Conservation (phyloP, 2,888 invertebrate species). For the Slavum lentiscoides region DNA sequence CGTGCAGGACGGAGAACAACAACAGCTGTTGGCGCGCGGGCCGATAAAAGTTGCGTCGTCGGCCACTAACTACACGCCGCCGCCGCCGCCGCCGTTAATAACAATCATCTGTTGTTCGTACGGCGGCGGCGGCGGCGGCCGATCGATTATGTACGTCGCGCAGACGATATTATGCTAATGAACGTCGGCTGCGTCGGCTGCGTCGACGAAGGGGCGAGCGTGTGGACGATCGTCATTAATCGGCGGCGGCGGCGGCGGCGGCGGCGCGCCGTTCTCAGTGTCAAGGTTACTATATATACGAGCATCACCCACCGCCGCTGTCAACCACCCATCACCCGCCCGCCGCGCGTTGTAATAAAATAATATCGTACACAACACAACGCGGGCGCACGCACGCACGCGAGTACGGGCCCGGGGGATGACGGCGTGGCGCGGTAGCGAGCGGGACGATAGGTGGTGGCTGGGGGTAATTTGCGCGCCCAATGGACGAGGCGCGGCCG, state of each 20-base stretch:
- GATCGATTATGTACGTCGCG: slow-evolving; percentile 28
- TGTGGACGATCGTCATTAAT: slow-evolving; percentile 27
- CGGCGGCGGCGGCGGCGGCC: not conserved
- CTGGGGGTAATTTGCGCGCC: slow-evolving; percentile 43
- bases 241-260: not conserved
- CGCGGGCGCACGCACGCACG: not conserved
- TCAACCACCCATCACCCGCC: too few species aligned
- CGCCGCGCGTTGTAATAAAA: too few species aligned
- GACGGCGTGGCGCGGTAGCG: too few species aligned
- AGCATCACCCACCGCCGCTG: too few species aligned
- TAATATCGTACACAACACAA: too few species aligned
- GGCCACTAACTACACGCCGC: not conserved
- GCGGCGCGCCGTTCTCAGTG: slow-evolving; percentile 44
- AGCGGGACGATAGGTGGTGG: not conserved
- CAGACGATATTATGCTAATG: slow-evolving; percentile 35
- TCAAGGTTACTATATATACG: slow-evolving; percentile 47
- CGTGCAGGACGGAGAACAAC: not conserved
- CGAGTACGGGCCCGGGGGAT: not conserved
- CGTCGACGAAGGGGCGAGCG: not conserved
- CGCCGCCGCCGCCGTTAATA: not conserved
- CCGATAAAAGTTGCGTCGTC: slow-evolving; percentile 14
- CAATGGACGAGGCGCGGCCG: slow-evolving; percentile 49
- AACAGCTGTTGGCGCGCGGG: slow-evolving; percentile 21
- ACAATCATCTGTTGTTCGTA: slow-evolving; percentile 49
- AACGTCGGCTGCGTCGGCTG: not conserved